A percentile compares a stretch with the other conserved stretches of the same genome.
Conservation (phyloP, 2,888 invertebrate genomes). For the Drosophila multiciliata region DNA sequence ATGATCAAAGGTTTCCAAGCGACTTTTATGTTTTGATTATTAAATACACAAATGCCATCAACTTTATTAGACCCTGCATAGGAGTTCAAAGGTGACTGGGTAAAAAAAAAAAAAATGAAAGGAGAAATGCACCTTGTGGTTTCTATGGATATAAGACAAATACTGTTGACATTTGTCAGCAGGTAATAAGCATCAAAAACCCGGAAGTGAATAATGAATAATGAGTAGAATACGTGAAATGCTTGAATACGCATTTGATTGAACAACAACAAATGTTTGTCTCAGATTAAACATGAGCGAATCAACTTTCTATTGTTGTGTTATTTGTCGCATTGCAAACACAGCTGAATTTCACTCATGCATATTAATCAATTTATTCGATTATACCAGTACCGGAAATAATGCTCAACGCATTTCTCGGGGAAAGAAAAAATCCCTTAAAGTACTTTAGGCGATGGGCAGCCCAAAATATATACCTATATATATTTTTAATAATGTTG, state of each 20-base stretch:
- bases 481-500: not conserved
- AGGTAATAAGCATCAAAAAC: slow-evolving; percentile 18
- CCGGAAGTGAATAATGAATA: slow-evolving; percentile 2
- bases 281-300: not conserved
- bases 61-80: not conserved
- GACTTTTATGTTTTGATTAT: not conserved
- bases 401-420: not conserved
- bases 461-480: not conserved
- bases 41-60: not conserved
- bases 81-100: not conserved
- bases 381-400: not conserved
- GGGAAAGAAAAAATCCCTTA: not conserved
- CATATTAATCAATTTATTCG: not conserved
- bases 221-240: not conserved
- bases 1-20: not conserved
- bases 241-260: not conserved
- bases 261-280: not conserved
- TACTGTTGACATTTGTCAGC: not conserved
- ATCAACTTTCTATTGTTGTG: slow-evolving; percentile 1
- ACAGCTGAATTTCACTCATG: not conserved
- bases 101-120: not conserved
- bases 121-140: not conserved
- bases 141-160: not conserved
- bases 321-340: not conserved
- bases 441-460: not conserved